Percentiles rank a stretch among this genome's conserved stretches.
phyloP scores from a whole-genome alignment of 2,888 invertebrate genomes.

The Arenicola marina region DNA sequence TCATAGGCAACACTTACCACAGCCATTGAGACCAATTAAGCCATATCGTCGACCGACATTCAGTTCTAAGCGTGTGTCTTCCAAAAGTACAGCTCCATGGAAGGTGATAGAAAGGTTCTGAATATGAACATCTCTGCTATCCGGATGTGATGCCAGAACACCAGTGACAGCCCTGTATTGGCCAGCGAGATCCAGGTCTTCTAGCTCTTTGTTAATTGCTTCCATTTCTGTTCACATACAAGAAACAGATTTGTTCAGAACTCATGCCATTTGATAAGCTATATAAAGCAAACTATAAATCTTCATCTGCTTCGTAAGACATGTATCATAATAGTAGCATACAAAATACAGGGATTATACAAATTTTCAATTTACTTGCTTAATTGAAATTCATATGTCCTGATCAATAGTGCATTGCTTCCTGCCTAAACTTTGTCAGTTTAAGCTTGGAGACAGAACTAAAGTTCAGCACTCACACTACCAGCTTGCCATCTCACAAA shows the following conservation, averaged over 20 bases:
- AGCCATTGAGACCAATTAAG: constrained; percentile 95
- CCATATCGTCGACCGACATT: constrained; percentile 98
- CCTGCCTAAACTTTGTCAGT: not conserved
- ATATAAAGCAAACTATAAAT: too few relatives aligned
- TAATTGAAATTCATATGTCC: not conserved
- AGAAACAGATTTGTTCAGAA: too few relatives aligned
- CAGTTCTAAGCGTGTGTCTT: constrained; percentile 93
- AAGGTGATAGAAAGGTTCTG: constrained; percentile 96
- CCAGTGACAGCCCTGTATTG: constrained; percentile 76
- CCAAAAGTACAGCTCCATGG: constrained; percentile 93
- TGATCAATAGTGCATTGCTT: not conserved
- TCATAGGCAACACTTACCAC: constrained; percentile 76
- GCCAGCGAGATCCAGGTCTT: constrained; percentile 82
- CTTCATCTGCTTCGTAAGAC: too few relatives aligned
- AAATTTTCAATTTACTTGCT: too few relatives aligned
- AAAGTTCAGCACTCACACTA: too few relatives aligned
- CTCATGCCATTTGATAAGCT: too few relatives aligned
- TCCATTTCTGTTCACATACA: not conserved
- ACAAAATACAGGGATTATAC: too few relatives aligned
- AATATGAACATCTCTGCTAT: constrained; percentile 95
- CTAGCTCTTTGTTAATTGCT: constrained; percentile 68
- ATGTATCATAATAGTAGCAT: too few relatives aligned
- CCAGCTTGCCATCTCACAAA: too few relatives aligned
- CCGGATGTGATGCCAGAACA: constrained; percentile 90
- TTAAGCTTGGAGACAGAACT: too few relatives aligned